phyloP scores from a whole-genome alignment of 2,797 vertebrate genomes.

The Rhinophrynus dorsalis region DNA sequence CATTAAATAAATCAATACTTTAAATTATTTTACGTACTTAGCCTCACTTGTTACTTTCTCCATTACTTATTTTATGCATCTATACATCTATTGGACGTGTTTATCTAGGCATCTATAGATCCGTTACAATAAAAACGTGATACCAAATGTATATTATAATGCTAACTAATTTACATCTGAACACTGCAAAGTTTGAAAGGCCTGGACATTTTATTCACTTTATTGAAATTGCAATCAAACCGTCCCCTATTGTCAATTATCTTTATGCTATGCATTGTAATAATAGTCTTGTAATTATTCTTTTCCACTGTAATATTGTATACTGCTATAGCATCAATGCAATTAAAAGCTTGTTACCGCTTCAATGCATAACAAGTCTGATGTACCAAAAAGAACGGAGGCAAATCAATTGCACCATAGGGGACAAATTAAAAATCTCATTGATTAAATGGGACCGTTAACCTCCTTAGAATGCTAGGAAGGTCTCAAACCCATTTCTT shows the following conservation, averaged over 20 bases:
- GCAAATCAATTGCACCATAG: too few relatives aligned
- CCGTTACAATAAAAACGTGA: constrained; percentile 10
- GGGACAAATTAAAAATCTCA: too few relatives aligned
- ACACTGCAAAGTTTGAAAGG: constrained; percentile 2
- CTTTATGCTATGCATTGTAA: background rate
- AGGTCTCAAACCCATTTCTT: too few relatives aligned
- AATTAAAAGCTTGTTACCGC: background rate
- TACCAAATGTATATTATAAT: constrained; percentile 18
- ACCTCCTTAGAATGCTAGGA: too few relatives aligned
- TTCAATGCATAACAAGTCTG: background rate
- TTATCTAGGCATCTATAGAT: constrained; percentile 32
- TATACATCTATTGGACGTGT: constrained; percentile 21
- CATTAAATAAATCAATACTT: constrained; percentile 28
- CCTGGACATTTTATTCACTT: constrained; percentile 31
- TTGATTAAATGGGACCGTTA: too few relatives aligned
- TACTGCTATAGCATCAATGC: background rate
- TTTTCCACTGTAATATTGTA: constrained; percentile 2
- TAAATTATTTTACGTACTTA: constrained; percentile 4
- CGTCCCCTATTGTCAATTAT: constrained; percentile 33
- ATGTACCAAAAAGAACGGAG: too few relatives aligned
- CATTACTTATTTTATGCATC: constrained; percentile 22
- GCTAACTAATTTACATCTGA: constrained; percentile 18
- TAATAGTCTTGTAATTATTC: constrained; percentile 13
- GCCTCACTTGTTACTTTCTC: background rate
- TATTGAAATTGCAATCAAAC: constrained; percentile 44